Base-by-base conservation (phyloP, 1,140 invertebrate genomes). In the Drosophila nikananu region DNA sequence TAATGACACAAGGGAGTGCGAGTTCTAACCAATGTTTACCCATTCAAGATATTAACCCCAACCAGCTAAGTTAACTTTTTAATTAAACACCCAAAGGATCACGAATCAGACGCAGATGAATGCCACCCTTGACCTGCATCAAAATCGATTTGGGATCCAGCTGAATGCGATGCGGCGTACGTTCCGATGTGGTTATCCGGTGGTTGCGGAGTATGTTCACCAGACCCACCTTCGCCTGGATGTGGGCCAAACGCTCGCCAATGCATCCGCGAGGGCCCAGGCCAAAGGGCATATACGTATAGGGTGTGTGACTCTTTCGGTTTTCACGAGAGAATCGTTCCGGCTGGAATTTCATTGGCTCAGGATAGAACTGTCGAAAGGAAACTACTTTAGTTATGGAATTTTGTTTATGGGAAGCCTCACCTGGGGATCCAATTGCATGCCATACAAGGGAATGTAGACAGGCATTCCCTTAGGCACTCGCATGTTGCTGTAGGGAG, bases 251-350 rank as follows among this genome's bases (percentile, higher is more conserved):
- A 1, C 92, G 82, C 63, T 93, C 93, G 94, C 96, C 96, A 75
- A 97, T 96, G 90, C 96, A 97, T 81, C 95, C 95, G 44, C 96
- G 94, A 9, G 96, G 95, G 17, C 97, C 97, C 59, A 96, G 95
- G 9, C 96, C 96, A 81, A 98, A 98, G 1, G 97, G 96, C 61
- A 97, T 91, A 90, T 95, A 97, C 0, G 95, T 94, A 57, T 94
- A 95, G 51, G 92, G 95, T 57, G 61, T 91, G 58, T 82, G 93
- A 72, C 72, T 92, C 84, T 86, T 93, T 2, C 93, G 93, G 41
- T 94, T 92, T 27, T 94, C 91, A 3, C 94, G 77, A 6, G 91
- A 93, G 76, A 96, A 96, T 72, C 96, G 93, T 74, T 96, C 95
- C 0, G 96, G 96, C 57, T 94, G 89, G 90, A 95, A 97, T 49